Evolutionary conservation across 2,113 vertebrate genomes (phyloP).

Genomic region (Fregetta grallaria): DNA sequence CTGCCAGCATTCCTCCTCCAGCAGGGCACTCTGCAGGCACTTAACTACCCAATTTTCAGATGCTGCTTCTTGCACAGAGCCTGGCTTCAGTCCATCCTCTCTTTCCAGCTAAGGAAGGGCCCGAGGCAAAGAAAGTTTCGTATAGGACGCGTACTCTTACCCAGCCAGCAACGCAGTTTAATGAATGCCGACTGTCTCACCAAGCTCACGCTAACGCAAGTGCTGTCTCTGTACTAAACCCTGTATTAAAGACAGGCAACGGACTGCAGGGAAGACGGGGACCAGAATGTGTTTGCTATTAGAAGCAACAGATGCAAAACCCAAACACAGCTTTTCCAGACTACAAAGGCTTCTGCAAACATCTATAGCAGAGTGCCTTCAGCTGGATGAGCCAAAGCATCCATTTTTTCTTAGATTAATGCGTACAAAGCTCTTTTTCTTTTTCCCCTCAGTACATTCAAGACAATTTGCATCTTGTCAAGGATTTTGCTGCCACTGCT

Average conservation of each 20-base stretch:
- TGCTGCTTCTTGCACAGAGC: conserved; percentile 15
- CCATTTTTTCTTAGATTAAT: not conserved
- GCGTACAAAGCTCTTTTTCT: conserved; percentile 8
- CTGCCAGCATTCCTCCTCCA: conserved; percentile 13
- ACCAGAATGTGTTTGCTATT: not conserved
- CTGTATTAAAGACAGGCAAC: not conserved
- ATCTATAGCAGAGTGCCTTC: not conserved
- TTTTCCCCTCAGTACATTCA: not conserved
- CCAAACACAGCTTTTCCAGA: not conserved
- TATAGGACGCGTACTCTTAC: not conserved
- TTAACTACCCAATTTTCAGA: conserved; percentile 47
- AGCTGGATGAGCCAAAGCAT: not conserved
- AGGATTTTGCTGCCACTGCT: conserved; percentile 27
- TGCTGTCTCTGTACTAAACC: not conserved
- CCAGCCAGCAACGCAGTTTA: not conserved
- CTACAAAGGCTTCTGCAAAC: not conserved
- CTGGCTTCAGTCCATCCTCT: not conserved
- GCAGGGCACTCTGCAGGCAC: conserved; percentile 26
- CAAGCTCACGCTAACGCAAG: not conserved
- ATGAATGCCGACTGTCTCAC: not conserved
- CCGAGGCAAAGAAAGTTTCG: not conserved
- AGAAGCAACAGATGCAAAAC: conserved; percentile 28
- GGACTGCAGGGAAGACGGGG: not conserved
- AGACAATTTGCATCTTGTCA: conserved; percentile 4
- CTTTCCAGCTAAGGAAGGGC: conserved; percentile 10